These are phyloP conservation scores for Erebia aethiops DNA, from an alignment of 2,888 invertebrate species.

Conservation along the genomic window DNA sequence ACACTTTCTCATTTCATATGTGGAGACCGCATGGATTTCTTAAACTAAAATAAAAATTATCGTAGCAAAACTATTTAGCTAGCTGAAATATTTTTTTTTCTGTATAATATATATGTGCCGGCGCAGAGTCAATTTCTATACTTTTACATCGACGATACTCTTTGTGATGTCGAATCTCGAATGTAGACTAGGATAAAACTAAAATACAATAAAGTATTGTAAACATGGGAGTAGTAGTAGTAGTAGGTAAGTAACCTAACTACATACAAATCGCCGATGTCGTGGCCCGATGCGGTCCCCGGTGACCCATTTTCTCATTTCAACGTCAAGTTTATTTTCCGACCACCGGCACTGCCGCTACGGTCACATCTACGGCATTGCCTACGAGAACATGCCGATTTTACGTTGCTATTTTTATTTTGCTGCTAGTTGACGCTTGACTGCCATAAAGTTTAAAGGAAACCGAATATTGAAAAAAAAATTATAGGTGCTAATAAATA, in stretches of 20 bases:
- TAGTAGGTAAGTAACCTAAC: neutral
- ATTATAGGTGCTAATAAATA: neutral
- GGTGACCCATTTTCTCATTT: conserved; percentile 24
- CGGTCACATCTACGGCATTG: neutral
- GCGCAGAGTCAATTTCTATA: no score
- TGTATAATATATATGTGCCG: no score
- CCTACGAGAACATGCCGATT: neutral
- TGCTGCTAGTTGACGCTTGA: neutral
- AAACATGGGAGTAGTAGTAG: no score
- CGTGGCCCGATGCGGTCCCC: conserved; percentile 2
- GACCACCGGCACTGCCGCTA: neutral
- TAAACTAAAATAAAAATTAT: no score
- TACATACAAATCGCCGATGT: conserved; percentile 9
- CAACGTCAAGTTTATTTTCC: conserved; percentile 11
- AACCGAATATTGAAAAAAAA: neutral
- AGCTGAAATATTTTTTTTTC: no score
- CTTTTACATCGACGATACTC: no score
- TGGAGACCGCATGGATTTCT: no score
- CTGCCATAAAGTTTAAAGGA: neutral
- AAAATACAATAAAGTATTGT: neutral
- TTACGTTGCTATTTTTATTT: no score
- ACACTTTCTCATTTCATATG: neutral
- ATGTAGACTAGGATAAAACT: no score
- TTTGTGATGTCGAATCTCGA: no score
- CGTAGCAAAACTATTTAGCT: no score